Evolutionary conservation across 2,113 vertebrate species (phyloP), one percentile per base, ranked within the genome.

Genomic region (Neogobius melanostomus): DNA sequence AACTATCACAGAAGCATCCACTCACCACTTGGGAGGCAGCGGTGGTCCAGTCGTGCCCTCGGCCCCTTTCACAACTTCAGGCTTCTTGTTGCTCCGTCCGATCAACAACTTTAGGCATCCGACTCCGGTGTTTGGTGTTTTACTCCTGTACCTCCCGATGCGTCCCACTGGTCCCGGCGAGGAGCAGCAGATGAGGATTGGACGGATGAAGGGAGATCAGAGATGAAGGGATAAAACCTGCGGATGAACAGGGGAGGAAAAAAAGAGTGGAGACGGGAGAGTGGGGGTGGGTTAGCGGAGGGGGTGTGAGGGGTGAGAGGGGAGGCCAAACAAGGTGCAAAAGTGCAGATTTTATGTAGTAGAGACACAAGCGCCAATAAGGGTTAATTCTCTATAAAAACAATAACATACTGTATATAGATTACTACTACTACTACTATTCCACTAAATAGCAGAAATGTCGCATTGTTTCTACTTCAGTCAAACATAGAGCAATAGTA

Each of bases 161-260:
- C 85, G 28, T 82, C 80, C 71, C 60, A 50, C 71, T 75, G 81
- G 81, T 83, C 79, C 91, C 85, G 59, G 72, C 84, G 90, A 85
- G 78, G 86, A 90, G 91, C 89, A 90, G 91, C 89, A 90, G 90
- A 92, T 91, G 91, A 93, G 90, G 90, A 93, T 92, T 92, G 86
- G 75, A 90, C 88, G 91, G 90, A 93, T 93, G 91, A 92, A 92
- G 88, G 76, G 85, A 93, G 92, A 92, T 93, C 90, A 93, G 91
- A 71, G 84, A 90, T 91, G 90, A 91, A 85, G 87, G 89, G 92
- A 93, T 93, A 91, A 57, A 92, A 91, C 67, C 81, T 87, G 77
- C 75, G 83, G 82, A 91, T 87, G 90, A 83, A 87, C 91, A 91
- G 87, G 81, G 28, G 28, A 2, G 28, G 28, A 2, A 2, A 71